Conservation (phyloP, 2,888 invertebrate genomes). For the Odontocerum albicorne region DNA sequence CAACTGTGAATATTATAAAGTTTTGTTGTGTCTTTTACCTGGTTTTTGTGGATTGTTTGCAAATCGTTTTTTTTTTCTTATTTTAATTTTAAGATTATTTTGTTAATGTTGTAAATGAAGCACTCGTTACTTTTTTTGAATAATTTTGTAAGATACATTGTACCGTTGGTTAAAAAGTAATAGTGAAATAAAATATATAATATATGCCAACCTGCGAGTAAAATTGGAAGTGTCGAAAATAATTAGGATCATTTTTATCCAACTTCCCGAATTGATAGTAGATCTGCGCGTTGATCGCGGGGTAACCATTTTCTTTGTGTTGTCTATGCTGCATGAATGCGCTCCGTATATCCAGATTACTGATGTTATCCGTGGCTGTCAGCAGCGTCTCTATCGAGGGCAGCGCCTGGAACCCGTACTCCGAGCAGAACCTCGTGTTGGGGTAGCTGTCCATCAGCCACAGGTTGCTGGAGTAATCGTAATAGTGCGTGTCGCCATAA, state of each 20-base stretch:
- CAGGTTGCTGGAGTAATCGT: constrained; percentile 79
- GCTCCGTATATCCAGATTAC: constrained; percentile 58
- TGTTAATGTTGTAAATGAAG: too few relatives aligned
- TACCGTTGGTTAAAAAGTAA: too few relatives aligned
- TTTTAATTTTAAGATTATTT: too few relatives aligned
- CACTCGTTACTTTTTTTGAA: too few relatives aligned
- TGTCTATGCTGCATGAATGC: constrained; percentile 77
- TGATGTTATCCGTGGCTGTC: constrained; percentile 55
- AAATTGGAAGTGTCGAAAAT: constrained; percentile 72
- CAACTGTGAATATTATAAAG: too few relatives aligned
- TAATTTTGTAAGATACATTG: too few relatives aligned
- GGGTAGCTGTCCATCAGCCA: constrained; percentile 82
- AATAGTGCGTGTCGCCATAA: constrained; percentile 93
- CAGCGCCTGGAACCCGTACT: constrained; percentile 93
- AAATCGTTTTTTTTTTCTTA: too few relatives aligned
- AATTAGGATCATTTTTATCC: constrained; percentile 52
- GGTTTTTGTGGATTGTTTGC: too few relatives aligned
- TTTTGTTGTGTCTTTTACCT: too few relatives aligned
- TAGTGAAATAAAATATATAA: too few relatives aligned
- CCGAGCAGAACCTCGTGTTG: constrained; percentile 86
- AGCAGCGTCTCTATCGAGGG: constrained; percentile 72
- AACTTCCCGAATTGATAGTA: constrained; percentile 65
- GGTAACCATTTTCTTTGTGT: constrained; percentile 78
- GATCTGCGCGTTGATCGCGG: constrained; percentile 64
- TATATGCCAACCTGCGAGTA: constrained; percentile 91